Conservation (phyloP, 2,888 invertebrate species). For the Euproctis similis region DNA sequence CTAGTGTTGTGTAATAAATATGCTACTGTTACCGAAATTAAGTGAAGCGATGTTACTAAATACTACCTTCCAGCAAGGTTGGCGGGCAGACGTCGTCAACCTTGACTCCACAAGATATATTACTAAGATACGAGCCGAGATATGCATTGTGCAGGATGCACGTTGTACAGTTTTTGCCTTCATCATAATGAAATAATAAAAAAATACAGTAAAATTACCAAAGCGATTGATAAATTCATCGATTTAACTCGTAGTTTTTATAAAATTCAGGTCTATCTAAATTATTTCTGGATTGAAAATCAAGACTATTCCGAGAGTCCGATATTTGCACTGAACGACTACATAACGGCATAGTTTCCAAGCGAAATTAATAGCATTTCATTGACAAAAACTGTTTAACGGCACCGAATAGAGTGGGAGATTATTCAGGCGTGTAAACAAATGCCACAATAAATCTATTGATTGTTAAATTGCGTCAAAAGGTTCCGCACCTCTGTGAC, state of each 20-base stretch:
- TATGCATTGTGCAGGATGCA: no score
- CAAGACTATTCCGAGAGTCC: no score
- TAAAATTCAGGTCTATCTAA: no score
- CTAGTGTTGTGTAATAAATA: slow-evolving; percentile 14
- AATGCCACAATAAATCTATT: slow-evolving; percentile 33
- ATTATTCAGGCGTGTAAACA: slow-evolving; percentile 35
- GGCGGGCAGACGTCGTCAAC: slow-evolving; percentile 35
- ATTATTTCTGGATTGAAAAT: no score
- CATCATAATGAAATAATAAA: no score
- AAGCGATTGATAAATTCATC: no score
- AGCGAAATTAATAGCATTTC: slow-evolving; percentile 22
- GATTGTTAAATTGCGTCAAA: slow-evolving; percentile 19
- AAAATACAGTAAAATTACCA: no score
- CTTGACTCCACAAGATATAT: slow-evolving; percentile 30
- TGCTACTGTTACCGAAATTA: slow-evolving; percentile 26
- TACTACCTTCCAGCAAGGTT: slow-evolving; percentile 27
- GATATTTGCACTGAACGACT: no score
- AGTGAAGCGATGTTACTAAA: slow-evolving; percentile 29
- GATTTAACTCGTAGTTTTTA: no score
- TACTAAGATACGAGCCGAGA: no score
- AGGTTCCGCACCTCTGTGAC: slow-evolving; percentile 37
- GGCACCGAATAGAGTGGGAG: slow-evolving; percentile 11
- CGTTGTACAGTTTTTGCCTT: no score
- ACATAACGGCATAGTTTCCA: no score
- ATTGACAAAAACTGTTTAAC: slow-evolving; percentile 16